Conservation (phyloP, 35 echinoderm and acorn worm genomes). For the Patiria miniata region DNA sequence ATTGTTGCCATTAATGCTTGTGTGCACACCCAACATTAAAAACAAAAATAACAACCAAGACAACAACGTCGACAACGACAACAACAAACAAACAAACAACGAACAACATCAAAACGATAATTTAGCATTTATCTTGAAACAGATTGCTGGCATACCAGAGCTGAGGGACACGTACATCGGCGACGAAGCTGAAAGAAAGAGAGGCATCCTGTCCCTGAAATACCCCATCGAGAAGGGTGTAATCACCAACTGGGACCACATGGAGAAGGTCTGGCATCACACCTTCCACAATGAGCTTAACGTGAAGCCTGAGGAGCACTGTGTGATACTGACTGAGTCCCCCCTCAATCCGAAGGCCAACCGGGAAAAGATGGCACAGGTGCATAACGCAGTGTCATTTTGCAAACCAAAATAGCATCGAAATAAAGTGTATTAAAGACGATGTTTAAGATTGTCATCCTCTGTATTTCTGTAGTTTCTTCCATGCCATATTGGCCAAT, state of each 20-base stretch:
- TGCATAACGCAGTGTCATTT: background rate
- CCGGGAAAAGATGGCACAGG: constrained; percentile 87
- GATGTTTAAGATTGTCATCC: background rate
- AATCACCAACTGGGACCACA: constrained; percentile 93
- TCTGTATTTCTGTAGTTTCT: background rate
- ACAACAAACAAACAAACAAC: too few relatives aligned
- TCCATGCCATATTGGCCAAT: too few relatives aligned
- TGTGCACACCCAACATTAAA: too few relatives aligned
- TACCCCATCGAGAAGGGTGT: constrained; percentile 88
- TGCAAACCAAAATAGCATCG: too few relatives aligned
- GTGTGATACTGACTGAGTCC: constrained; percentile 64
- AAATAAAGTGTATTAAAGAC: too few relatives aligned
- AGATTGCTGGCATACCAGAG: constrained; percentile 55
- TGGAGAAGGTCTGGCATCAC: constrained; percentile 97
- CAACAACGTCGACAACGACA: too few relatives aligned
- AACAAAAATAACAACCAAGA: too few relatives aligned
- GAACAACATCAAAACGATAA: too few relatives aligned
- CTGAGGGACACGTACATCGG: constrained; percentile 80
- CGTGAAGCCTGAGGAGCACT: constrained; percentile 82
- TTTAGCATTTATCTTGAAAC: too few relatives aligned
- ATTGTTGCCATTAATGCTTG: too few relatives aligned
- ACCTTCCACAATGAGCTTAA: constrained; percentile 89
- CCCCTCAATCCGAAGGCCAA: constrained; percentile 80
- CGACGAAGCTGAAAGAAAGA: constrained; percentile 77
- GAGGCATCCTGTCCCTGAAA: constrained; percentile 78